Evolutionary conservation across 2,888 invertebrate species (phyloP).

Genomic region (Hymenopus coronatus): DNA sequence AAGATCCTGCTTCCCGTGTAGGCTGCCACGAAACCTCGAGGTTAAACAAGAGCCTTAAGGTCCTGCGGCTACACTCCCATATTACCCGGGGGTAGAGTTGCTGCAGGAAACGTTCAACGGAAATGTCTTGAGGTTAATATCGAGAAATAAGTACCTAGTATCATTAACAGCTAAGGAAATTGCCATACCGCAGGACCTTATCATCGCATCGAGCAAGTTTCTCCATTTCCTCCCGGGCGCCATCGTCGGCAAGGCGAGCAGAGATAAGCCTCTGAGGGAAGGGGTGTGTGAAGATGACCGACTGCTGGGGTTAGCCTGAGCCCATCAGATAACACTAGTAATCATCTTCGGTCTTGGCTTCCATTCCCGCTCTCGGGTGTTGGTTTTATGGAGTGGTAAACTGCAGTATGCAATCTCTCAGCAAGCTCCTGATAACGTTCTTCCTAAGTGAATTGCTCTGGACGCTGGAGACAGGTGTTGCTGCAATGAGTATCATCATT

Average conservation of each 20-base stretch:
- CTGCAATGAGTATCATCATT: too few species aligned
- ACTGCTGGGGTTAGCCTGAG: neutral
- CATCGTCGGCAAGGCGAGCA: neutral
- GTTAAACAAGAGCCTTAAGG: neutral
- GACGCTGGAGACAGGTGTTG: too few species aligned
- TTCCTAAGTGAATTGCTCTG: too few species aligned
- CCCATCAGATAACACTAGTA: neutral
- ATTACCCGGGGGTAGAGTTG: neutral
- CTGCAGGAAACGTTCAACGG: neutral
- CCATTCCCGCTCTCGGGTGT: neutral
- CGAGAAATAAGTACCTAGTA: neutral
- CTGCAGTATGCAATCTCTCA: neutral
- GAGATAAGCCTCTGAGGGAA: neutral
- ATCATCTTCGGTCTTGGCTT: neutral
- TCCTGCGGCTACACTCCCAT: neutral
- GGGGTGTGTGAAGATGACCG: neutral
- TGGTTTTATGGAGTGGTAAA: neutral
- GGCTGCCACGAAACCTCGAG: neutral
- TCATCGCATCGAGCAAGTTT: neutral
- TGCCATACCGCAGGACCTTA: neutral
- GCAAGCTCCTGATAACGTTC: too few species aligned
- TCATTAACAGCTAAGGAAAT: neutral
- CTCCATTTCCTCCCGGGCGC: constrained; percentile 4
- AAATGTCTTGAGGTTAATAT: neutral
- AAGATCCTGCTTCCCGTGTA: neutral